phyloP scores from a whole-genome alignment of 2,888 invertebrate genomes.

The Zaprionus bogoriensis region DNA sequence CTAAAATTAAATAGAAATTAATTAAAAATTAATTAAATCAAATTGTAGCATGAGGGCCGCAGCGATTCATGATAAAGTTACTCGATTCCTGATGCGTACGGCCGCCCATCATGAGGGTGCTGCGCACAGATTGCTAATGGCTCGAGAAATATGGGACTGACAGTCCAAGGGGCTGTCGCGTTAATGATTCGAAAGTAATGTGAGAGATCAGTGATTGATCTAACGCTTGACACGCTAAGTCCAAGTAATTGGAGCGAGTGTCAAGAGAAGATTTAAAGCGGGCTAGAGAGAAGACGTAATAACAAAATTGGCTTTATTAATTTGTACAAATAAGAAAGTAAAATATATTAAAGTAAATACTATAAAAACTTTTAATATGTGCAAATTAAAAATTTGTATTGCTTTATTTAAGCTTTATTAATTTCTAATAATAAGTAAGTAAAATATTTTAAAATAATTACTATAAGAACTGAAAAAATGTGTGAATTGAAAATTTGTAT shows the following conservation, averaged over 20 bases:
- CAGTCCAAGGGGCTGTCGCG: neutral
- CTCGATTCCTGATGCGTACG: slow-evolving; percentile 3
- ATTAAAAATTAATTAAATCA: slow-evolving; percentile 74
- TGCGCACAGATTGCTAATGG: slow-evolving; percentile 58
- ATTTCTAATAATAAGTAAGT: too few species aligned
- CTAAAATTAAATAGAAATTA: slow-evolving; percentile 66
- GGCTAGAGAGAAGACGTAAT: neutral
- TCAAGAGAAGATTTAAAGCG: neutral
- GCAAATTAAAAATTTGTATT: too few species aligned
- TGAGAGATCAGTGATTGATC: slow-evolving; percentile 51
- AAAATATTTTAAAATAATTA: too few species aligned
- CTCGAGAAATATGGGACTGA: slow-evolving; percentile 24
- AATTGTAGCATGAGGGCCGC: slow-evolving; percentile 61
- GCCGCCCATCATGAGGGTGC: slow-evolving; percentile 50
- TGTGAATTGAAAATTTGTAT: too few species aligned
- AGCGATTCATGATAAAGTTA: slow-evolving; percentile 45
- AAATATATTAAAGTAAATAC: too few species aligned
- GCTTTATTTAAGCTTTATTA: too few species aligned
- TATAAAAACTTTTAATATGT: too few species aligned
- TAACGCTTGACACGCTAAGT: slow-evolving; percentile 23
- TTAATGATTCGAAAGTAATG: slow-evolving; percentile 65
- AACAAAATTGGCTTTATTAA: too few species aligned
- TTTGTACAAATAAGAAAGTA: too few species aligned
- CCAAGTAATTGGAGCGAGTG: slow-evolving; percentile 25
- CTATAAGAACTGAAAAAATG: too few species aligned